Percentiles rank a stretch among this genome's conserved stretches.
phyloP scores from a whole-genome alignment of 2,113 vertebrate species.

The Onychostoma macrolepis region DNA sequence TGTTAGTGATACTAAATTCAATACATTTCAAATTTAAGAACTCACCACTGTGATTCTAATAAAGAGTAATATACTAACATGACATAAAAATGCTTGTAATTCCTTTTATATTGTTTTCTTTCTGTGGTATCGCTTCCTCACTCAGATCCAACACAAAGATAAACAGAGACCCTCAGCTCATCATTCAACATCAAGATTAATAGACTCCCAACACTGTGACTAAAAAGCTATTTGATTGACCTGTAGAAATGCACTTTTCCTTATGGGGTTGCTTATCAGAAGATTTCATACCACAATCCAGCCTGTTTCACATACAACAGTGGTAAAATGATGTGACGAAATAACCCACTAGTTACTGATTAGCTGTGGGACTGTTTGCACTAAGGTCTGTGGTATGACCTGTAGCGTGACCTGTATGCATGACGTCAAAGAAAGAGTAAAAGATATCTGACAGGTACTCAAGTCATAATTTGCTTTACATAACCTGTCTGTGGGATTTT shows the following conservation, averaged over 20 bases:
- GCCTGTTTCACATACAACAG: constrained; percentile 62
- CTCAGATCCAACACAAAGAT: constrained; percentile 46
- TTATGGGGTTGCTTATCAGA: constrained; percentile 58
- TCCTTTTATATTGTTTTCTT: not conserved
- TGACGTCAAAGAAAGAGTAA: constrained; percentile 15
- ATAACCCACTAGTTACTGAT: constrained; percentile 72
- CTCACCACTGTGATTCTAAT: not conserved
- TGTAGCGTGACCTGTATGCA: constrained; percentile 62
- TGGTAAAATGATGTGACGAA: constrained; percentile 70
- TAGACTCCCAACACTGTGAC: constrained; percentile 14
- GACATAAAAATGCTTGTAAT: not conserved
- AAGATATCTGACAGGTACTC: not conserved
- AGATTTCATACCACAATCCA: constrained; percentile 53
- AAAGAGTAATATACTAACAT: not conserved
- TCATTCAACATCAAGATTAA: constrained; percentile 34
- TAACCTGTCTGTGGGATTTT: not conserved
- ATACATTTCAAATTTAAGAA: not conserved
- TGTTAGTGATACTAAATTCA: not conserved
- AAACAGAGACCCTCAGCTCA: constrained; percentile 51
- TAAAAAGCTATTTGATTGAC: constrained; percentile 39
- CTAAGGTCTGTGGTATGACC: constrained; percentile 71
- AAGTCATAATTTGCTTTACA: not conserved
- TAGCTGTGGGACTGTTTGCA: constrained; percentile 61
- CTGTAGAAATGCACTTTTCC: constrained; percentile 41
- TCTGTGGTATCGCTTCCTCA: constrained; percentile 4